These are phyloP conservation scores for Uria aalge DNA, from an alignment of 2,113 vertebrate genomes.

Conservation along the genomic window DNA sequence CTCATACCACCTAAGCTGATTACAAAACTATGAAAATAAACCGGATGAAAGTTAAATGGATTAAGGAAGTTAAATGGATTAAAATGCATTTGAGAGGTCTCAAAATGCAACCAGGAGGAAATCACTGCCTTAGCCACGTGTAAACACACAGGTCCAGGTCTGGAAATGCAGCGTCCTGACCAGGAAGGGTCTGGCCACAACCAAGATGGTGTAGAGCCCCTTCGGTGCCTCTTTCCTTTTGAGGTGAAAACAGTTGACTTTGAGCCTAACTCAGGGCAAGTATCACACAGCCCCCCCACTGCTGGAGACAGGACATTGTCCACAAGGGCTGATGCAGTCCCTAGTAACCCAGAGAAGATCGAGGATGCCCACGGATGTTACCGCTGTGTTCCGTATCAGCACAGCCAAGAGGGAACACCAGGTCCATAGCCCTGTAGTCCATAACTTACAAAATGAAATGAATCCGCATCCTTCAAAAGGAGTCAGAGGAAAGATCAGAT, in stretches of 20 bases:
- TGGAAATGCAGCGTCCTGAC: background rate
- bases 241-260: background rate
- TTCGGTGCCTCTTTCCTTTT: background rate
- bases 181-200: background rate
- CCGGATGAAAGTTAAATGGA: background rate
- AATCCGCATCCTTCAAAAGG: accelerated
- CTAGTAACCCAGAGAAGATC: accelerated
- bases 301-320: background rate
- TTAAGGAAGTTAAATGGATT: background rate
- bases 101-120: background rate
- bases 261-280: accelerated
- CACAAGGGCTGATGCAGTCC: too few relatives aligned
- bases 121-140: background rate
- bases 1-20: background rate
- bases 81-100: background rate
- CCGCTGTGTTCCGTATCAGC: too few relatives aligned
- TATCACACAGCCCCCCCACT: background rate
- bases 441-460: background rate
- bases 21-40: background rate
- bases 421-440: accelerated
- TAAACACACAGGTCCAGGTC: background rate
- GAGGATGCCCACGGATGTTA: background rate
- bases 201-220: background rate
- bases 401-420: background rate
- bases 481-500: background rate